phyloP scores from a whole-genome alignment of 2,113 vertebrate species.

The Seriola rivoliana region DNA sequence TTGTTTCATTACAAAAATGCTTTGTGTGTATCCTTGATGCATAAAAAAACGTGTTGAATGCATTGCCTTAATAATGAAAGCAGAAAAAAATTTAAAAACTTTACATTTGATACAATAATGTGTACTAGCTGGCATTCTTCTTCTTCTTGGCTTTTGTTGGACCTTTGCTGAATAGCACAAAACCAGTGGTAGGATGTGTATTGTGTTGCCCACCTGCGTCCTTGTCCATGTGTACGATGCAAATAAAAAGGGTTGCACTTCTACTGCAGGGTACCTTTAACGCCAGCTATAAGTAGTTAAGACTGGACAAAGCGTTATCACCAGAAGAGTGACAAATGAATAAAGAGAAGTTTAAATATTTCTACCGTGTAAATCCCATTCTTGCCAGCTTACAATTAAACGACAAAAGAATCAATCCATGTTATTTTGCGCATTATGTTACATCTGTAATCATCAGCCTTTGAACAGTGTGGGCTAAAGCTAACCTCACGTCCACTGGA shows the following conservation, averaged over 20 bases:
- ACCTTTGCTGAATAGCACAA: neutral
- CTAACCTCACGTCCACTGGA: slow-evolving; percentile 20
- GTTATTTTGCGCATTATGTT: neutral
- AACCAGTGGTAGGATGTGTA: neutral
- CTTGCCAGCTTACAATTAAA: neutral
- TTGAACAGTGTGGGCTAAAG: neutral
- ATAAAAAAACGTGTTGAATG: neutral
- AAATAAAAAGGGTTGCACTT: neutral
- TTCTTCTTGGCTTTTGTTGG: neutral
- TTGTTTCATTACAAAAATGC: neutral
- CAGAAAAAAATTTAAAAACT: neutral
- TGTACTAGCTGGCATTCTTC: neutral
- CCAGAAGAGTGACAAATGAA: neutral
- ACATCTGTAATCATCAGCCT: neutral
- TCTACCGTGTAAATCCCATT: neutral
- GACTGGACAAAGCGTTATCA: neutral
- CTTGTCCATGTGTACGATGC: neutral
- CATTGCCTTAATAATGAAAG: neutral
- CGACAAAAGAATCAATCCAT: neutral
- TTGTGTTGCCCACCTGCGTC: neutral
- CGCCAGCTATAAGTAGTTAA: neutral
- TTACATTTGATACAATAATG: neutral
- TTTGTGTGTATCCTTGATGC: neutral
- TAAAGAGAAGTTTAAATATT: neutral
- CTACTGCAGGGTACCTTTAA: neutral